Evolutionary conservation across 2,888 invertebrate species (phyloP).

Genomic region (Tenthredo distinguenda): DNA sequence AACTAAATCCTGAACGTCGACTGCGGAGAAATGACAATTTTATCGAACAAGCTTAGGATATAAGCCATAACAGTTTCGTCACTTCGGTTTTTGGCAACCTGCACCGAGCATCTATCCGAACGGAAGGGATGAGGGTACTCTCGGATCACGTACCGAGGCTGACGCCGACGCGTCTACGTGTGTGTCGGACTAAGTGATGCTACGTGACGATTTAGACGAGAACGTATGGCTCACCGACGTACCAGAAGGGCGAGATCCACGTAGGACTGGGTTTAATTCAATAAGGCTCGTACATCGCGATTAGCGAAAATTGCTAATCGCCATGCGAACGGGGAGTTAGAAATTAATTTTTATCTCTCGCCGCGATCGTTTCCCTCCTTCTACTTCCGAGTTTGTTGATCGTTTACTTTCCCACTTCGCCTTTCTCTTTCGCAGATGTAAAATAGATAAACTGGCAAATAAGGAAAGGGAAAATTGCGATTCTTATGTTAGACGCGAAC

Average conservation of each 20-base stretch:
- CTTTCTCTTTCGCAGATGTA: neutral
- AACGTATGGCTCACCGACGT: neutral
- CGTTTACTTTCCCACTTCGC: neutral
- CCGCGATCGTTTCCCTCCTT: neutral
- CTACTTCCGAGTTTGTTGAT: neutral
- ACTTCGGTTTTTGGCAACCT: neutral
- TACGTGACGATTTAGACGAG: constrained; percentile 66
- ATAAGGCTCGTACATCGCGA: constrained; percentile 18
- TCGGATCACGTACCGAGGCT: neutral
- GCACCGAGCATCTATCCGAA: neutral
- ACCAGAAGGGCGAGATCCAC: neutral
- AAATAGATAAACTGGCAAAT: neutral
- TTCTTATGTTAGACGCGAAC: too few species aligned
- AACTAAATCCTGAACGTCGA: too few species aligned
- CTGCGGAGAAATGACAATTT: neutral
- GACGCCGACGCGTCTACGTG: constrained; percentile 56
- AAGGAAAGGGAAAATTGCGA: too few species aligned
- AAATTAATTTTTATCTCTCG: neutral
- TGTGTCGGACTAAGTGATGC: constrained; percentile 66
- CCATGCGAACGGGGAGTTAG: constrained; percentile 5
- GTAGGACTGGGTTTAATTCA: constrained; percentile 21
- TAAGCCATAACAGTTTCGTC: neutral
- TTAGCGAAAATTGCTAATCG: constrained; percentile 24
- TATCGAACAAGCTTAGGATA: neutral
- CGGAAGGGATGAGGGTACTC: neutral